Conservation (phyloP, 2,113 vertebrate genomes). For the Pterocles gutturalis region DNA sequence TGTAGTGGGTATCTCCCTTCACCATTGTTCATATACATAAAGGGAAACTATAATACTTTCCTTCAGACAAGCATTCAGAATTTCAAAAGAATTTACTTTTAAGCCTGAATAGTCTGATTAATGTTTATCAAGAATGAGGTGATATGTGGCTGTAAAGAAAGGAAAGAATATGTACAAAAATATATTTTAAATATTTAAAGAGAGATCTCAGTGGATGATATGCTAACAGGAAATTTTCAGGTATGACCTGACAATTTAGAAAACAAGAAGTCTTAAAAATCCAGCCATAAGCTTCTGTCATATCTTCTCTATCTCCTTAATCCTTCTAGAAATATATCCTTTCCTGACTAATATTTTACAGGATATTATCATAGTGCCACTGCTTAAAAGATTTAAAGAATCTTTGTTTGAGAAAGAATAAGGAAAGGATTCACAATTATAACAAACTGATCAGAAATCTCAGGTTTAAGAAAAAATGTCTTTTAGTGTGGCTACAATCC, state of each 20-base stretch:
- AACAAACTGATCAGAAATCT: not conserved
- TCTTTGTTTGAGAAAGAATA: not conserved
- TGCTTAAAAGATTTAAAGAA: not conserved
- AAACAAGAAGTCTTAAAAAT: not conserved
- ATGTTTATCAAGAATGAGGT: not conserved
- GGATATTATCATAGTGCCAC: not conserved
- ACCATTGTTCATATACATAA: not conserved
- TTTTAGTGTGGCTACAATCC: not conserved
- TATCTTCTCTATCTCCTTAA: not conserved
- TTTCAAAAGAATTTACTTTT: constrained; percentile 31
- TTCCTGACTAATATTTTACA: not conserved
- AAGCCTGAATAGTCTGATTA: not conserved
- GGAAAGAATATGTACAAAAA: not conserved
- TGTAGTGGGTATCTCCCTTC: not conserved
- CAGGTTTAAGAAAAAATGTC: not conserved
- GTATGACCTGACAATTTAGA: not conserved
- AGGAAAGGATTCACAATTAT: not conserved
- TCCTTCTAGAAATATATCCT: not conserved
- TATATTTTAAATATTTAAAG: not conserved
- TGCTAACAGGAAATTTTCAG: not conserved
- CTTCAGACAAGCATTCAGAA: not conserved
- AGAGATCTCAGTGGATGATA: not conserved
- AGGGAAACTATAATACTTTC: constrained; percentile 1
- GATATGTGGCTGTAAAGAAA: not conserved
- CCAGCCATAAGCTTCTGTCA: not conserved